phyloP scores from a whole-genome alignment of 2,113 vertebrate genomes.

The Suncus etruscus region DNA sequence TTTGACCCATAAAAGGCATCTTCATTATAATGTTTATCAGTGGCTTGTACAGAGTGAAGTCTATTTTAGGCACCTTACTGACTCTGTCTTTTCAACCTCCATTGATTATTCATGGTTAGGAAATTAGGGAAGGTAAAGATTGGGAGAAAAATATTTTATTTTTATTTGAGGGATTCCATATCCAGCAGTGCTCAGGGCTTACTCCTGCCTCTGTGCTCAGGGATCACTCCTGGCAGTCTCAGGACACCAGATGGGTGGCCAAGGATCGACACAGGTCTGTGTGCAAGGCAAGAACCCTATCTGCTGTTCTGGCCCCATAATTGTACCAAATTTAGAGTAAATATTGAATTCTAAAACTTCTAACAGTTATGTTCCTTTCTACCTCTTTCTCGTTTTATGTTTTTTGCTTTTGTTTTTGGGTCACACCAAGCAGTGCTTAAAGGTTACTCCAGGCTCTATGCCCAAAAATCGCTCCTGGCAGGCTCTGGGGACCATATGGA shows the following conservation, averaged over 20 bases:
- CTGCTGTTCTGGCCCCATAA: neutral
- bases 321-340: neutral
- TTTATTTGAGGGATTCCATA: no score
- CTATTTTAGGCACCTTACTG: neutral
- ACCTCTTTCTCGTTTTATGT: neutral
- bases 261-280: no score
- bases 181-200: no score
- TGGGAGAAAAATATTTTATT: no score
- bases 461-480: no score
- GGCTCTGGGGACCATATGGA: no score
- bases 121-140: constrained; percentile 40
- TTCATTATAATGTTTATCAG: neutral
- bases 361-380: neutral
- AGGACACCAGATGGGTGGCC: no score
- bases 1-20: neutral
- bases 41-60: neutral
- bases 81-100: constrained; percentile 13
- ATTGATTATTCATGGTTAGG: constrained; percentile 15
- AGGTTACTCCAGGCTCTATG: no score
- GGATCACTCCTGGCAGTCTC: no score
- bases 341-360: neutral
- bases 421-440: no score
- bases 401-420: neutral
- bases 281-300: no score
- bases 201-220: no score